Evolutionary conservation across 1,140 invertebrate species (phyloP), one percentile per base, ranked within the genome.

Genomic region (Philopotamus ludificatus): DNA sequence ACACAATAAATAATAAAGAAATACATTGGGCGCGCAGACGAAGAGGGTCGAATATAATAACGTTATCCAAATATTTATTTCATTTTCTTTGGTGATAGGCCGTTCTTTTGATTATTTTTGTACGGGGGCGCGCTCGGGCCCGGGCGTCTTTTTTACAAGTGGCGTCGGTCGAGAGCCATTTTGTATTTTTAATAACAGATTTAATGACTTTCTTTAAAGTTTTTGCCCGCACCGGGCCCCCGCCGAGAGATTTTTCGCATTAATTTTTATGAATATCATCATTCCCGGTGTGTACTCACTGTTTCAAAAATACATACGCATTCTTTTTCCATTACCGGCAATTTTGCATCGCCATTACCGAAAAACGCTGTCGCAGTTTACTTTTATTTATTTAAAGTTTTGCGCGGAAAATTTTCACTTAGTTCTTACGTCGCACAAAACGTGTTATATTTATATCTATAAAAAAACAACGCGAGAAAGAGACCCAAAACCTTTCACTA

Each of bases 1-100:
- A 69, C 67, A 69, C 68, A 70, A 70, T 70, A 70, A 70, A 70
- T 70, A 70, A 70, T 66, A 70, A 69, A 70, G 68, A 70, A 70
- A 66, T 70, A 70, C 68, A 70, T 66, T 47, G 67, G 58, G 39
- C 62, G 64, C 21, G 53, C 63, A 62, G 63, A 61, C 49, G 67
- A 61, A 53, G 57, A 49, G 63, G 64, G 49, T 60, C 60, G 68
- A 70, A 66, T 66, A 70, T 70, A 70, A 70, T 70, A 70, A 70
- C 63, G 63, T 66, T 70, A 66, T 66, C 60, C 68, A 70, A 70
- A 70, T 70, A 70, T 70, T 70, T 70, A 66, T 70, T 70, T 66
- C 63, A 66, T 69, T 69, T 69, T 66, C 63, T 65, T 63, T 45
- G 63, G 58, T 53, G 67, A 61, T 55, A 55, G 58, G 67, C 44